Evolutionary conservation across 2,888 invertebrate genomes (phyloP), one percentile per base, ranked within the genome.

Genomic region (Hydrotaea cyrtoneurina): DNA sequence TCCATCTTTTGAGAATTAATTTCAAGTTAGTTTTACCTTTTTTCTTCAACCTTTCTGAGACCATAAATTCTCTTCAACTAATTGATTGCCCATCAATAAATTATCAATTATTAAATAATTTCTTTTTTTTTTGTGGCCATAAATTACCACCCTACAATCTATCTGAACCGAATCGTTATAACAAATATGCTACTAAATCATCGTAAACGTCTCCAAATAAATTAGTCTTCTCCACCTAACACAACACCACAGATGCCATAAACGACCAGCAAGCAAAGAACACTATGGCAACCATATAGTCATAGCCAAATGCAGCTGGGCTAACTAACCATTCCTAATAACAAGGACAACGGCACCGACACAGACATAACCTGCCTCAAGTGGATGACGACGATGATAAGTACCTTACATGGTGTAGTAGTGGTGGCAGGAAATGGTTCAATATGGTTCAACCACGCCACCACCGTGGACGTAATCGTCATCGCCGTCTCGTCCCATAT

Each of bases 321-420:
- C 31, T 31, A 31, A 59, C 59, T 23, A 23, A 26, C 23, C 59
- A 4, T 23, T 59, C 26, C 26, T 59, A 21, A 23, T 11, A 59
- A 15, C 66, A 59, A n/a, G n/a, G n/a, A n/a, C n/a, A n/a, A n/a
- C n/a, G n/a, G n/a, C n/a, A n/a, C n/a, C 23, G 59, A 59, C 66
- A 57, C 62, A 69, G 80, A 75, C 82, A 78, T 74, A 78, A 82
- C 82, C 78, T 82, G 78, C 64, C 78, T 46, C 59, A 78, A 82
- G 59, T 26, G 8, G 59, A 26, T 59, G 59, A 10, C 19, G 59
- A 26, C 13, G 55, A 81, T 55, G 72, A 64, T 72, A 72, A 77
- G 72, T 53, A 46, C 62, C 43, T 72, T 62, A 17, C 23, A 66
- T 15, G 17, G 55, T 62, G 11, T 39, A 39, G 11, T 39, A 39